Base-by-base conservation (phyloP, 2,797 vertebrate genomes). In the Adrianichthys oophorus region DNA sequence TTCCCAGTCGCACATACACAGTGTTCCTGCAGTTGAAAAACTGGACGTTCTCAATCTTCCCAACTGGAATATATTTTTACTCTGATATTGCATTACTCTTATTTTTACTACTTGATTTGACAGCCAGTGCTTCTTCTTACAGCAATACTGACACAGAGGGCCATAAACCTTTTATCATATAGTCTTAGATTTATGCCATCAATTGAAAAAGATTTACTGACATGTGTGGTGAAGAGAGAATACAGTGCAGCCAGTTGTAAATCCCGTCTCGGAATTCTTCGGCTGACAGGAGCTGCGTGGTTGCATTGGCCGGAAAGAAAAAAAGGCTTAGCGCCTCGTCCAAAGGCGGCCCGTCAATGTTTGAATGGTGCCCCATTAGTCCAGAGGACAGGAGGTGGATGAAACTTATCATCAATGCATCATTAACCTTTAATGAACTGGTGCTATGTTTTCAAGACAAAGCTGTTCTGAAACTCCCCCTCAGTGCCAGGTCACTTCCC, bases 351-450 rank as follows among this genome's bases (percentile, higher is more conserved):
- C 63, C 32, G 71, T 79, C 76, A 66, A 59, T 56, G 61, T 64
- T 48, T 4, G 7, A 51, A 67, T 69, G 15, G 54, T 48, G 60
- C 56, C 47, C 48, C 65, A 79, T 80, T 72, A 78, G 56, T 83
- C 72, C 69, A 51, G 24, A 56, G 70, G 62, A 59, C 49, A 65
- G 55, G 54, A 57, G 74, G 58, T 62, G 68, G 60, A 79, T 74
- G 50, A 66, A 81, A 83, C 63, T 65, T 78, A 85, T 85, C 77
- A 78, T 76, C 70, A 48, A 68, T 80, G 78, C 70, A 59, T 63
- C 72, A 78, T 85, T 85, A 84, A 81, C 79, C 72, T 82, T 80
- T 78, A 79, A 83, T 85, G 79, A 83, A 79, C 70, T 74, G 52
- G 55, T 49, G 60, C 68, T 69, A 66, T 69, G 68, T 80, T 84